Base-by-base conservation (phyloP, 2,113 vertebrate species). In the Semicossyphus pulcher region DNA sequence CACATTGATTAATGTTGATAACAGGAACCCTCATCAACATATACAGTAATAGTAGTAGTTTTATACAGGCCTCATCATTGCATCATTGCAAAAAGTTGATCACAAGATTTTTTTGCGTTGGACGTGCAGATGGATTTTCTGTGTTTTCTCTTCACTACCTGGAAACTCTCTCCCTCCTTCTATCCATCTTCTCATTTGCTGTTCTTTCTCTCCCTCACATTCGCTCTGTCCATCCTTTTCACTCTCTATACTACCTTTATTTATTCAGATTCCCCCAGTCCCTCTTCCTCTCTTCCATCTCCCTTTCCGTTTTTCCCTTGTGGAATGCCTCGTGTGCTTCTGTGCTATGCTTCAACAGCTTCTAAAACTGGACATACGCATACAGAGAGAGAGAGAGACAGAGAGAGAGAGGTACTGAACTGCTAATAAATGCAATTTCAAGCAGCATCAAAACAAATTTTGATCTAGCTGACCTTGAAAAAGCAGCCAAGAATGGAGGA, bases 401-500 rank as follows among this genome's bases (percentile, higher is more conserved):
- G 4, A 51, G 59, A 2, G 41, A 49, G 41, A 10, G 36, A 62
- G 68, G 36, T 36, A 53, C 37, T 23, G 44, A 56, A 39, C 52
- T 65, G 56, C 31, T 76, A 76, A 66, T 74, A 64, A 81, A 81
- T 71, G 29, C 71, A 69, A 75, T 85, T 80, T 78, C 48, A 70
- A 54, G 39, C 29, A 51, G 64, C 68, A 53, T 68, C 81, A 66
- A 71, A 76, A 72, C 70, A 80, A 58, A 53, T 51, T 4, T 32
- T 20, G 36, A 78, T 67, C 60, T 60, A 73, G 51, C 63, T 82
- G 78, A 82, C 80, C 84, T 86, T 72, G 69, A 76, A 54, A 49
- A 58, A 31, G 49, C 58, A 60, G 72, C 45, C 53, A 66, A 79
- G 78, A 78, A 58, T 23, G 52, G 63, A 72, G 72, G 32, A 25